These are phyloP conservation scores for Sciaenops ocellatus DNA, from an alignment of 2,797 vertebrate species.

Conservation along the genomic window DNA sequence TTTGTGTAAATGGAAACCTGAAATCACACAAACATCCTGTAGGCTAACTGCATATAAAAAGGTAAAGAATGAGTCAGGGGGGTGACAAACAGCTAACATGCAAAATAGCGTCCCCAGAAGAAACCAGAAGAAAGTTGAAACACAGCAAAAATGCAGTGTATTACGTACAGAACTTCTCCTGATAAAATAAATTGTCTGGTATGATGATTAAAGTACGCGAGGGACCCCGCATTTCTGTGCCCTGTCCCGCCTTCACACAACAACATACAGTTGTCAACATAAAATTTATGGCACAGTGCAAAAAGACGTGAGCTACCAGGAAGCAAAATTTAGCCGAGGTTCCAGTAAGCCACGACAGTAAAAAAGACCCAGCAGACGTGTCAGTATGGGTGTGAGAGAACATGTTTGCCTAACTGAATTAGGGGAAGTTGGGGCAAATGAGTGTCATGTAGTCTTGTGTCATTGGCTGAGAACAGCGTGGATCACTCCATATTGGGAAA, in stretches of 20 bases:
- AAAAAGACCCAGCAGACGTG: not conserved
- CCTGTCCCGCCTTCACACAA: not conserved
- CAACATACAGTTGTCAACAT: not conserved
- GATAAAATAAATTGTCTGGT: not conserved
- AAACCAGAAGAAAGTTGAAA: too few species aligned
- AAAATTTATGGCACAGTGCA: not conserved
- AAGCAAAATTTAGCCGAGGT: slow-evolving; percentile 23
- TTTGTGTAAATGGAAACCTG: not conserved
- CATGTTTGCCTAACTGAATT: slow-evolving; percentile 23
- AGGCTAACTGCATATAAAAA: not conserved
- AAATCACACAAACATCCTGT: not conserved
- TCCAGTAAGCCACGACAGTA: slow-evolving; percentile 31
- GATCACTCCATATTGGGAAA: slow-evolving; percentile 21
- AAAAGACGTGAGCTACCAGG: slow-evolving; percentile 6
- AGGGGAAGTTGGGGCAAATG: slow-evolving; percentile 46
- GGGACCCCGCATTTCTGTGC: not conserved
- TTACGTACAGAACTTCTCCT: not conserved
- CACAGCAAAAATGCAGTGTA: too few species aligned
- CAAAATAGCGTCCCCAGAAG: not conserved
- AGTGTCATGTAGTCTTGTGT: slow-evolving; percentile 4
- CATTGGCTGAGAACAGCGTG: slow-evolving; percentile 20
- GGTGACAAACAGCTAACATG: not conserved
- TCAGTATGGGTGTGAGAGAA: slow-evolving; percentile 31
- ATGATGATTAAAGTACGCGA: not conserved
- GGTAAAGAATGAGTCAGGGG: not conserved